Conservation (phyloP, 2,113 vertebrate genomes). For the Pardalotus punctatus region DNA sequence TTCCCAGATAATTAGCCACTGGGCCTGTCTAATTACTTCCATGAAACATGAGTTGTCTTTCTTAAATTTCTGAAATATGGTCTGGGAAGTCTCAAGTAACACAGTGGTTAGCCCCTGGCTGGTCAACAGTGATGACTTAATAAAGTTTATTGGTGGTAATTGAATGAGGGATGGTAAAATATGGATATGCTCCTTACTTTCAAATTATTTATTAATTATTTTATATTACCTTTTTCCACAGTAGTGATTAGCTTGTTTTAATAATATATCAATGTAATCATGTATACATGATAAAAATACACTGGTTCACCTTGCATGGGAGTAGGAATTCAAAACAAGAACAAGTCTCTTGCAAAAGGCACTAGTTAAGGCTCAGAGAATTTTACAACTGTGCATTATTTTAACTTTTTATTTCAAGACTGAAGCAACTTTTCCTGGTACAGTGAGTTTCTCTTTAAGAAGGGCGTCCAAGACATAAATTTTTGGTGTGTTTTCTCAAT, state of each 20-base stretch:
- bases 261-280: slow-evolving; percentile 58
- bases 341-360: neutral
- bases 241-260: slow-evolving; percentile 51
- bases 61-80: slow-evolving; percentile 82
- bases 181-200: slow-evolving; percentile 51
- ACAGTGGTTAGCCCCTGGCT: slow-evolving; percentile 66
- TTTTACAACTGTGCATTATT: neutral
- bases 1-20: slow-evolving; percentile 84
- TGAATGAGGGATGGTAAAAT: slow-evolving; percentile 49
- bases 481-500: slow-evolving; percentile 29
- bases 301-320: slow-evolving; percentile 30
- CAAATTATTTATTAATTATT: slow-evolving; percentile 63
- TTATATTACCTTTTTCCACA: slow-evolving; percentile 52
- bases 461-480: neutral
- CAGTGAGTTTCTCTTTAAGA: slow-evolving; percentile 6
- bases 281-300: slow-evolving; percentile 35
- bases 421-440: neutral
- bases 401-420: neutral
- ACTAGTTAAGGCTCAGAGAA: slow-evolving; percentile 9
- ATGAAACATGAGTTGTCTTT: slow-evolving; percentile 82
- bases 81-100: slow-evolving; percentile 82
- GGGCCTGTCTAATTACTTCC: slow-evolving; percentile 85
- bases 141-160: slow-evolving; percentile 46
- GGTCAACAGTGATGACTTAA: slow-evolving; percentile 25
- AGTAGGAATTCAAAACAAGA: slow-evolving; percentile 21